These are phyloP conservation scores for Tenrec ecaudatus DNA, from an alignment of 2,113 vertebrate genomes.

Conservation along the genomic window DNA sequence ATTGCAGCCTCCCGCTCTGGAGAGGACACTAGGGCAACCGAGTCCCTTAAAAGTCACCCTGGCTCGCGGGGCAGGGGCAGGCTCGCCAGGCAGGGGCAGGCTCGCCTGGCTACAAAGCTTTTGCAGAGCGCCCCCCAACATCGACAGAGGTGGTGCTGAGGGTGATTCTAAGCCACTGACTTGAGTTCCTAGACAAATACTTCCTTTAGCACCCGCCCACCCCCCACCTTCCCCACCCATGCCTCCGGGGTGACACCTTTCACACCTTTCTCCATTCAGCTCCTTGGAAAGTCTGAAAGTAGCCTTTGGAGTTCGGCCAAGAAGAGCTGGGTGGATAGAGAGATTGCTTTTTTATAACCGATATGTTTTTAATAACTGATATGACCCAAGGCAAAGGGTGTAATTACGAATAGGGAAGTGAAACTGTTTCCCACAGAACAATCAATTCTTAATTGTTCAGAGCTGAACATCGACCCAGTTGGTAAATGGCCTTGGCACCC, in stretches of 20 bases:
- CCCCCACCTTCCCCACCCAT: neutral
- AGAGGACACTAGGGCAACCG: neutral
- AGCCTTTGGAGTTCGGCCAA: slow-evolving; percentile 57
- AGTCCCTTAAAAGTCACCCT: neutral
- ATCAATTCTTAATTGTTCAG: slow-evolving; percentile 74
- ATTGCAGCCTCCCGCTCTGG: neutral
- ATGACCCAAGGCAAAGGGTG: neutral
- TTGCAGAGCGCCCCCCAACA: neutral
- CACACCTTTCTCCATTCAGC: neutral
- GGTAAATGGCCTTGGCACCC: slow-evolving; percentile 17
- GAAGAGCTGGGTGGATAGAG: slow-evolving; percentile 49
- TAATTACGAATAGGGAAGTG: slow-evolving; percentile 78
- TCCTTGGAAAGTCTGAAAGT: slow-evolving; percentile 67
- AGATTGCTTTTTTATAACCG: neutral
- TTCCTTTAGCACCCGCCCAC: too few species aligned
- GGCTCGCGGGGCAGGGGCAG: neutral
- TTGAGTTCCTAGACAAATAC: too few species aligned
- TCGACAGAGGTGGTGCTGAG: too few species aligned
- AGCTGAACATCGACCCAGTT: neutral
- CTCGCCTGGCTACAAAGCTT: neutral
- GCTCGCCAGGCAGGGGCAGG: neutral
- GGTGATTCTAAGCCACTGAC: too few species aligned
- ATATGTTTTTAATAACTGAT: slow-evolving; percentile 8
- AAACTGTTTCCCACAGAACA: slow-evolving; percentile 72
- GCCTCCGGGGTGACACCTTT: neutral